Base-by-base conservation (phyloP, 2,113 vertebrate species). In the Dasyurus viverrinus region DNA sequence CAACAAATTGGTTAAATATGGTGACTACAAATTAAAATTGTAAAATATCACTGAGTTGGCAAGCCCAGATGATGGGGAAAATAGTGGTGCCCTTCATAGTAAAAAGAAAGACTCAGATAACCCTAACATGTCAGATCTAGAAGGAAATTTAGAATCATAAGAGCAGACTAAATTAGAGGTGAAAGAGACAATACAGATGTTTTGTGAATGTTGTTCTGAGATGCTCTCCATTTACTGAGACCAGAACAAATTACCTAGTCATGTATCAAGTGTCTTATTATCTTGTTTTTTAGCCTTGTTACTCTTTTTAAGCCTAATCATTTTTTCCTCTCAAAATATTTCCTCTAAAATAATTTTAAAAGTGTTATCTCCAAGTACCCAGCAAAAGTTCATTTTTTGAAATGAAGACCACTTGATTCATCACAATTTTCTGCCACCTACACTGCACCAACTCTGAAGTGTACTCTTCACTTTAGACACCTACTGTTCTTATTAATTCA, bases 401-500 rank as follows among this genome's bases (percentile, higher is more conserved):
- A 97, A 96, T 95, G 95, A 97, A 96, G 95, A 95, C 95, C 95
- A 94, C 96, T 95, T 97, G 96, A 97, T 97, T 96, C 95, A 97
- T 96, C 97, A 98, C 96, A 98, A 95, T 96, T 93, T 97, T 97
- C 96, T 98, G 4, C 97, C 98, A 98, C 97, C 95, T 98, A 97
- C 97, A 97, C 95, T 98, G 97, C 96, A 95, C 89, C 91, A 96
- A 97, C 97, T 97, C 97, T 96, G 96, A 98, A 98, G 98, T 97
- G 92, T 98, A 96, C 96, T 97, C 96, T 98, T 94, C 93, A 97
- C 97, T 94, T 94, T 96, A 98, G 98, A 98, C 97, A 98, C 97
- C 96, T 96, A 97, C 98, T 97, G 94, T 95, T 98, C 96, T 97
- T 97, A 98, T 98, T 98, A 98, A 96, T 95, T 96, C 97, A 97